Base-by-base conservation (phyloP, 1,140 invertebrate species). In the Trichonephila clavipes region DNA sequence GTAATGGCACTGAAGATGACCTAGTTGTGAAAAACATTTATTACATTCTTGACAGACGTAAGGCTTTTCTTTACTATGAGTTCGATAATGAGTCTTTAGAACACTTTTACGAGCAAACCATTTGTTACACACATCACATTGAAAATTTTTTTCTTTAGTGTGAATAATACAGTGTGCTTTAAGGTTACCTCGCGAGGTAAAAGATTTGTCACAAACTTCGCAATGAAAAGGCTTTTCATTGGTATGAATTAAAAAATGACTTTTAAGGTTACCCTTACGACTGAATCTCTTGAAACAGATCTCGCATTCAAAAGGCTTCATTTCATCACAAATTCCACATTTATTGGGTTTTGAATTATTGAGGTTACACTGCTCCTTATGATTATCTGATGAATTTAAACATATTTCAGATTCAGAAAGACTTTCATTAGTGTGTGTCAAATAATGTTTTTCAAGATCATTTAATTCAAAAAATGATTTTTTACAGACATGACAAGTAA, bases 71-170 rank as follows among this genome's bases (percentile, higher is more conserved):
- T 85, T 51, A n/a, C 58, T 58, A 59, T 85, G 82, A 85, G 24
- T 58, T 40, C 58, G n/a, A 58, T 85, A 12, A 21, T 85, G 44
- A 4, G n/a, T 12, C n/a, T 85, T 85, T 5, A 85, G 12, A 12
- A 59, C 24, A 59, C 4, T 58, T 58, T 58, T 85, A 16, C 82
- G 10, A 59, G 44, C 16, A 85, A 85, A 85, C 10, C 2, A 8
- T 24, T 85, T 85, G 19, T 85, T n/a, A 21, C 82, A 85, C 21
- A 85, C 44, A n/a, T 44, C 58, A 85, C 82, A 85, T 14, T 58
- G n/a, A 85, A 44, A 59, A 6, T 85, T 85, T 16, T 85, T 59
- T 85, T 59, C 82, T 21, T 85, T 59, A 19, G 82, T 44, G 28
- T 44, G 34, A 85, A 44, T 58, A 16, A 0, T 18, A 85, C 6